Base-by-base conservation (phyloP, 2,113 vertebrate species). In the Forbesichthys agassizii region DNA sequence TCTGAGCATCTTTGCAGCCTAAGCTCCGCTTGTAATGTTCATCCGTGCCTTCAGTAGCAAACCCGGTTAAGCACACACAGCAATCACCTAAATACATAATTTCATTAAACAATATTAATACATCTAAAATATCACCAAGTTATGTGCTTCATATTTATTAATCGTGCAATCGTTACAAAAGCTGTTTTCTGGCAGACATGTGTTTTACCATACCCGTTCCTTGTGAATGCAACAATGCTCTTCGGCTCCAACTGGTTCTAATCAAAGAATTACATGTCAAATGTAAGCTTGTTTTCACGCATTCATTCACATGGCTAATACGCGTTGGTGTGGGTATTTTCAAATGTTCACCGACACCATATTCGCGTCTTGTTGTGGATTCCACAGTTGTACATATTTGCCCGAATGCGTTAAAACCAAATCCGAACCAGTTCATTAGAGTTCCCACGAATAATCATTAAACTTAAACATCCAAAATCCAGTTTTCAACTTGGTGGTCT, bases 391-490 rank as follows among this genome's bases (percentile, higher is more conserved):
- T 52, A 9, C 12, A 1, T 59, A 89, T 93, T 82, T 94, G 95
- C 56, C 92, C 92, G 61, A 96, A 96, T 0, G 87, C 92, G 36
- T 93, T 93, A 52, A 94, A 96, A 0, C 95, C 95, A 11, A 95
- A 95, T 0, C 93, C 94, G 18, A 93, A 95, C 94, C 95, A 96
- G 58, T 42, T 80, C 91, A 92, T 92, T 55, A 20, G 61, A 53
- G n/a, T 27, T 9, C 42, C 13, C 3, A 27, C 27, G 27, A 27
- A 27, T 27, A 27, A 27, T 3, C 1, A 27, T 27, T 27, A 27
- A 27, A 27, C 1, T 27, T 27, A 27, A 27, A 27, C 20, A 27
- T 2, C 27, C 27, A 27, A 27, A 27, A 27, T 27, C 27, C 27
- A 27, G 27, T 27, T 27, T 27, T 27, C 27, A 27, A 27, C 27